Evolutionary conservation across 2,888 invertebrate species (phyloP).

Genomic region (Zeuzera pyrina): DNA sequence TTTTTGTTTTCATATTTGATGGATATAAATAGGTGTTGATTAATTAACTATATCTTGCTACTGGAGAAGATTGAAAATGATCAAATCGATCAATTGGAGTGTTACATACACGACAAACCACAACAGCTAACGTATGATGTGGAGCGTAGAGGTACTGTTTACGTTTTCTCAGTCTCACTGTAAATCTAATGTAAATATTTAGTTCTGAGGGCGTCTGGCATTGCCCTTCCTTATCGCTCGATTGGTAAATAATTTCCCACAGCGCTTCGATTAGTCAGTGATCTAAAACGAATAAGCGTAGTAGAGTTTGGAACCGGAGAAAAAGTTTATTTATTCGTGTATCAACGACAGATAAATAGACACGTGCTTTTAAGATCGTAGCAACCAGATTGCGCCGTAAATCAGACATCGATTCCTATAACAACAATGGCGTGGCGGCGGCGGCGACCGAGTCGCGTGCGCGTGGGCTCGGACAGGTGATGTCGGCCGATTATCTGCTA

Average conservation of each 20-base stretch:
- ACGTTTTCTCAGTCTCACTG: constrained; percentile 60
- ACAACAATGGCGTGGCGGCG: constrained; percentile 8
- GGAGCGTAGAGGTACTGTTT: constrained; percentile 50
- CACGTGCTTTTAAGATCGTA: constrained; percentile 36
- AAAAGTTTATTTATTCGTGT: constrained; percentile 43
- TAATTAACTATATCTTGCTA: no score
- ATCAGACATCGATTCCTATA: constrained; percentile 23
- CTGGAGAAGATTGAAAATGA: no score
- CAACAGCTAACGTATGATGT: constrained; percentile 58
- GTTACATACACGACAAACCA: constrained; percentile 63
- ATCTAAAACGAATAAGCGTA: no score
- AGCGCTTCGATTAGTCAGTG: no score
- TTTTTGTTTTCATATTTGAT: no score
- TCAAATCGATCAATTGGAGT: no score
- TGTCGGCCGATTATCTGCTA: constrained; percentile 58
- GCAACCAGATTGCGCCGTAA: constrained; percentile 32
- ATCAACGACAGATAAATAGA: constrained; percentile 27
- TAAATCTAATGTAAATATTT: constrained; percentile 68
- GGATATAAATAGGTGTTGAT: no score
- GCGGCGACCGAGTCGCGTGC: constrained; percentile 31
- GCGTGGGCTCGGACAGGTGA: constrained; percentile 53
- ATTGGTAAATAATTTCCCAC: no score
- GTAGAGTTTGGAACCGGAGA: no score
- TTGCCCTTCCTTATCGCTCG: constrained; percentile 56
- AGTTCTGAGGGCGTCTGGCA: constrained; percentile 58